Percentiles rank a stretch among this genome's conserved stretches.
These are phyloP conservation scores for Pemphigus obesinymphae DNA, from an alignment of 1,140 invertebrate species.

Conservation along the genomic window DNA sequence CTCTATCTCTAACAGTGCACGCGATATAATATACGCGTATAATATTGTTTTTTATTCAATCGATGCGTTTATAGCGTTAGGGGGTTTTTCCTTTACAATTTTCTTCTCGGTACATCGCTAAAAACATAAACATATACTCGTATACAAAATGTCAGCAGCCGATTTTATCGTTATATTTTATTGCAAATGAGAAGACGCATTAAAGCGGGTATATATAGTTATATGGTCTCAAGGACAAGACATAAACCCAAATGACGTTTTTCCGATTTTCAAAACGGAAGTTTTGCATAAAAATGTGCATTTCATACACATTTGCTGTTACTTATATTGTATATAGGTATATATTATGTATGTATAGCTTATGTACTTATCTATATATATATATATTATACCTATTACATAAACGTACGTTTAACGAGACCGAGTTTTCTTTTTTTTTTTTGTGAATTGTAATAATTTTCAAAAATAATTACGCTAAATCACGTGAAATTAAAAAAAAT, in stretches of 20 bases:
- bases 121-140: background rate
- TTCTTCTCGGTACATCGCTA: background rate
- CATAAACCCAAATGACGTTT: conserved; percentile 6
- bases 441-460: no score
- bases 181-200: conserved; percentile 37
- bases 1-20: no score
- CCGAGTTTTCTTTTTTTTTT: no score
- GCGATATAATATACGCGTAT: background rate
- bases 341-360: no score
- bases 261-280: conserved; percentile 11
- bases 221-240: background rate
- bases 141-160: background rate
- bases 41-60: conserved; percentile 1
- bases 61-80: background rate
- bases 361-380: no score
- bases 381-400: no score
- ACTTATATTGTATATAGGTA: no score
- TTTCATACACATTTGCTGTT: no score
- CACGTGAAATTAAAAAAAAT: no score
- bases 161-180: conserved; percentile 40
- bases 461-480: no score
- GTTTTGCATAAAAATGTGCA: background rate
- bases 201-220: conserved; percentile 23
- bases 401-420: no score
- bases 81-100: background rate